Percentiles rank a stretch among this genome's conserved stretches.
Conservation (phyloP, 2,113 vertebrate species). For the Polyodon spathula region DNA sequence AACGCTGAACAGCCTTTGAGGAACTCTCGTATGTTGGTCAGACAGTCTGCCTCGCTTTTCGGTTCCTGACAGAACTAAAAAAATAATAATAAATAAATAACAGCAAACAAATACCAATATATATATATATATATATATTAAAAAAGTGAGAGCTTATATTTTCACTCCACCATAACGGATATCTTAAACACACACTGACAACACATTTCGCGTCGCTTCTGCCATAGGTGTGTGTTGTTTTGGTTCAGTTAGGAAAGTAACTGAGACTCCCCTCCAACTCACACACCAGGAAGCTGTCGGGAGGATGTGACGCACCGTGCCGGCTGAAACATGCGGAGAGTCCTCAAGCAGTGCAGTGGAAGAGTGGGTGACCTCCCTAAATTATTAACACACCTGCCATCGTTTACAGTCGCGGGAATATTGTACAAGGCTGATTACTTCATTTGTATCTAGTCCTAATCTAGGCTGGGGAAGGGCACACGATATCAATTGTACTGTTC, state of each 20-base stretch:
- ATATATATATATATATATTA: not conserved
- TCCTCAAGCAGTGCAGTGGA: not conserved
- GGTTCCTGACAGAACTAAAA: constrained; percentile 79
- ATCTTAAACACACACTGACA: not conserved
- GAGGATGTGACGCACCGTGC: not conserved
- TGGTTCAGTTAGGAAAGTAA: not conserved
- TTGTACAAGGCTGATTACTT: too few relatives aligned
- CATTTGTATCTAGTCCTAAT: too few relatives aligned
- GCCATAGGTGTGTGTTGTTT: not conserved
- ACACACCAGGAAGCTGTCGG: not conserved
- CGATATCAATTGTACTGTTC: too few relatives aligned
- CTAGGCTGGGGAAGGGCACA: too few relatives aligned
- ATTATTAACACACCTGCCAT: too few relatives aligned
- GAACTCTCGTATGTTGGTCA: constrained; percentile 81
- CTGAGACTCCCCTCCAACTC: not conserved
- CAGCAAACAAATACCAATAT: constrained; percentile 7
- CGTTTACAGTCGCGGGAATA: too few relatives aligned
- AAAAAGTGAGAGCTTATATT: not conserved
- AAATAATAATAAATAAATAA: constrained; percentile 36
- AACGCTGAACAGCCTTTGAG: constrained; percentile 73
- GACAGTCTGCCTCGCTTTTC: constrained; percentile 75
- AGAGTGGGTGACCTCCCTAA: too few relatives aligned
- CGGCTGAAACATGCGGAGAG: not conserved
- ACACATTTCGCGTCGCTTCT: not conserved
- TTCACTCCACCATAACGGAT: not conserved